Evolutionary conservation across 2,888 invertebrate genomes (phyloP).

Genomic region (Eustalomyia histrio): DNA sequence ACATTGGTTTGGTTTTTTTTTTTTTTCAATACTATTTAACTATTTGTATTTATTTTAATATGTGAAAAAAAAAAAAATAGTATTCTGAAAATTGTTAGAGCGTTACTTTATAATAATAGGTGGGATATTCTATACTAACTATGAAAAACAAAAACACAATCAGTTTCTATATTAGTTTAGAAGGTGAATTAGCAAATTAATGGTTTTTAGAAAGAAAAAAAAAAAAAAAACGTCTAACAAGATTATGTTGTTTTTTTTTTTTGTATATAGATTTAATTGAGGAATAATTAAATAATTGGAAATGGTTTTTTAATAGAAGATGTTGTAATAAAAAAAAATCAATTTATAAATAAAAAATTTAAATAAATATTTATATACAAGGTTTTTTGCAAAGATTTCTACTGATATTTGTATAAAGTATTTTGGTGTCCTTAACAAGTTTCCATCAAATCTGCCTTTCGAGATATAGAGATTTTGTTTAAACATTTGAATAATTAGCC

Average conservation of each 20-base stretch:
- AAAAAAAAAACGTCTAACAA: too few species aligned
- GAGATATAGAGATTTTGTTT: too few species aligned
- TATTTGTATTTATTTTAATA: slow-evolving; percentile 24
- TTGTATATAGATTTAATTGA: neutral
- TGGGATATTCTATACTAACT: slow-evolving; percentile 39
- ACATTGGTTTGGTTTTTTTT: too few species aligned
- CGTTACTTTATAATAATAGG: slow-evolving; percentile 74
- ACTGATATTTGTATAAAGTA: too few species aligned
- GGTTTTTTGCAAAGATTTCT: too few species aligned
- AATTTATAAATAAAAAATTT: too few species aligned
- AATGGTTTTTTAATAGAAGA: neutral
- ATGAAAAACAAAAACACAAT: slow-evolving; percentile 26
- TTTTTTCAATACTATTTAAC: slow-evolving; percentile 33
- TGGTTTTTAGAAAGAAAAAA: slow-evolving; percentile 13
- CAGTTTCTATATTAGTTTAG: slow-evolving; percentile 44
- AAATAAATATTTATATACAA: too few species aligned
- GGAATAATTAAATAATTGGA: neutral
- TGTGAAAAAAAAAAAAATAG: slow-evolving; percentile 45
- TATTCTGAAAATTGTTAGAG: slow-evolving; percentile 73
- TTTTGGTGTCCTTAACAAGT: too few species aligned
- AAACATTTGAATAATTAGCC: too few species aligned
- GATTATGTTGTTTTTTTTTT: slow-evolving; percentile 12
- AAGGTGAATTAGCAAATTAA: slow-evolving; percentile 54
- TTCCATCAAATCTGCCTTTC: too few species aligned
- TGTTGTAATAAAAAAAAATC: neutral